phyloP scores from a whole-genome alignment of 2,888 invertebrate genomes.

The Petrolisthes cinctipes region DNA sequence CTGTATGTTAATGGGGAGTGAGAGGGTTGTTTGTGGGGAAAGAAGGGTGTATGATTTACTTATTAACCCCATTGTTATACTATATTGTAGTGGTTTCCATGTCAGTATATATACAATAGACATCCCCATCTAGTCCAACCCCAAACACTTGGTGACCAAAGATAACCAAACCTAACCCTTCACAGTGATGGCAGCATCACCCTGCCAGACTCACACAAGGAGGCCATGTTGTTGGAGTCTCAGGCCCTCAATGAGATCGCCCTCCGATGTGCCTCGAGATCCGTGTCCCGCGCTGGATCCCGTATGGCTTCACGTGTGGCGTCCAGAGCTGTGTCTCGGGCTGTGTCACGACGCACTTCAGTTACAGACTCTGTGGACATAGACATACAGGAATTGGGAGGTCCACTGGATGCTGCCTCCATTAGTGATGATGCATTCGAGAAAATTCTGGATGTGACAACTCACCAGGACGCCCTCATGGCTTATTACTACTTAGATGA shows the following conservation, averaged over 20 bases:
- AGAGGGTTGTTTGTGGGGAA: too few relatives aligned
- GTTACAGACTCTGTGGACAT: neutral
- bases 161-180: neutral
- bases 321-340: slow-evolving; percentile 54
- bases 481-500: slow-evolving; percentile 92
- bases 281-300: slow-evolving; percentile 44
- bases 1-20: too few relatives aligned
- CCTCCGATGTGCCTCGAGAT: slow-evolving; percentile 50
- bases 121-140: neutral
- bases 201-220: slow-evolving; percentile 49
- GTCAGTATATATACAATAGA: neutral
- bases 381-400: neutral
- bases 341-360: slow-evolving; percentile 48
- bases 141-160: neutral
- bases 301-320: slow-evolving; percentile 52
- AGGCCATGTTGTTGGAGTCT: slow-evolving; percentile 50
- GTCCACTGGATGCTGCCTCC: neutral
- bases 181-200: neutral
- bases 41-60: too few relatives aligned
- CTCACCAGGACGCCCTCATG: slow-evolving; percentile 88
- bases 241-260: slow-evolving; percentile 59
- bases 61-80: too few relatives aligned
- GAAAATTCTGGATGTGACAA: slow-evolving; percentile 78
- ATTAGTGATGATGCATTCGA: slow-evolving; percentile 73
- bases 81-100: neutral